Evolutionary conservation across 1,140 invertebrate genomes (phyloP).

Genomic region (Orius laevigatus): DNA sequence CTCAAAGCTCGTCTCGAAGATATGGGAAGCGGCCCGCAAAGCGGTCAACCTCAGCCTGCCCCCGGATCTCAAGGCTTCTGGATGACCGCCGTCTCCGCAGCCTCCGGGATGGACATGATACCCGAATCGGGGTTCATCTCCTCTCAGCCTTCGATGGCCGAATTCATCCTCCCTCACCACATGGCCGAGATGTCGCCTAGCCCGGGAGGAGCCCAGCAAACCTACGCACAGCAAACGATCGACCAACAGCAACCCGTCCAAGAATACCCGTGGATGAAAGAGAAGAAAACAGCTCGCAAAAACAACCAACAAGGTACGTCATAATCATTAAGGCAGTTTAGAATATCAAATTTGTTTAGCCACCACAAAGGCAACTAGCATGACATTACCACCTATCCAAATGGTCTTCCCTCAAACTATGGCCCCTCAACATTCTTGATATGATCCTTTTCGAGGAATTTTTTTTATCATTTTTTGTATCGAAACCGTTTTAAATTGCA

Average conservation of each 20-base stretch:
- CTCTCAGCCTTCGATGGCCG: slow-evolving; percentile 82
- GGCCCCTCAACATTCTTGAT: too few relatives aligned
- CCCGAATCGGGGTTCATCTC: slow-evolving; percentile 78
- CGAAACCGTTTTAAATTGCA: too few relatives aligned
- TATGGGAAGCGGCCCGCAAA: slow-evolving; percentile 1
- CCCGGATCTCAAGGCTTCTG: slow-evolving; percentile 31
- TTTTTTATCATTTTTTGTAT: too few relatives aligned
- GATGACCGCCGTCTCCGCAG: slow-evolving; percentile 35
- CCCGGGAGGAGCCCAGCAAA: slow-evolving; percentile 36
- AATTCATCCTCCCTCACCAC: slow-evolving; percentile 69
- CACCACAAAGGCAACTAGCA: too few relatives aligned
- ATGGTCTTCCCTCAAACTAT: too few relatives aligned
- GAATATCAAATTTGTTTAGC: background rate
- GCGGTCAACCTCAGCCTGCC: slow-evolving; percentile 10
- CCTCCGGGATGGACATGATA: slow-evolving; percentile 27
- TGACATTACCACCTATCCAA: too few relatives aligned
- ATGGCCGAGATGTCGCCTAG: slow-evolving; percentile 36
- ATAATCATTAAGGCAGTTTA: too few relatives aligned
- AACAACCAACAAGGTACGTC: slow-evolving; percentile 71
- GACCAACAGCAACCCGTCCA: slow-evolving; percentile 56
- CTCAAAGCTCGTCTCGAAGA: background rate
- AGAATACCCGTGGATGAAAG: slow-evolving; percentile 95
- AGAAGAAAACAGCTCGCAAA: slow-evolving; percentile 88
- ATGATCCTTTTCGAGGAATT: too few relatives aligned
- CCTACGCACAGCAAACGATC: slow-evolving; percentile 29